These are phyloP conservation scores for Molossus alvarezi DNA, from an alignment of 2,797 vertebrate genomes.

Conservation along the genomic window DNA sequence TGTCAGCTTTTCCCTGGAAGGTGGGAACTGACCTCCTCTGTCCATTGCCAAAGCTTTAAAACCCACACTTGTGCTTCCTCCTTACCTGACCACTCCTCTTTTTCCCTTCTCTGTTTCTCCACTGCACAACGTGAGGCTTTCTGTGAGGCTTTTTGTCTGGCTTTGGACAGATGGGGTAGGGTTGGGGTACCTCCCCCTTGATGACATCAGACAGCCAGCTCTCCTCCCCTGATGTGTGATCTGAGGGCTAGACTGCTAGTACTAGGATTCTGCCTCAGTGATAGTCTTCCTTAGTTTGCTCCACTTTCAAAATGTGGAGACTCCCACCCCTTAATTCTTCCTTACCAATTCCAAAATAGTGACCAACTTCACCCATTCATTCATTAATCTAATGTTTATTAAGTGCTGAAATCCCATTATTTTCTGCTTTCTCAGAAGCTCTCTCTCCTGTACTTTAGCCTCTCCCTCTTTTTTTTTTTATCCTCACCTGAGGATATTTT, in stretches of 20 bases:
- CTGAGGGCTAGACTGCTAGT: background rate
- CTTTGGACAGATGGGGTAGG: background rate
- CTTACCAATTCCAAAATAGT: conserved; percentile 35
- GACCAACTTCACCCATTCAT: background rate
- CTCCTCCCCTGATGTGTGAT: background rate
- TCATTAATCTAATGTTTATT: background rate
- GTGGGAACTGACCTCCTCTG: background rate
- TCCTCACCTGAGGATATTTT: background rate
- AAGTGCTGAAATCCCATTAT: background rate
- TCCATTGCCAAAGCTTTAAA: conserved; percentile 9
- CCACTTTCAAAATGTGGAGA: background rate
- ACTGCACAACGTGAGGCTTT: background rate
- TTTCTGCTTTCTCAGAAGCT: background rate
- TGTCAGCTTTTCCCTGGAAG: background rate
- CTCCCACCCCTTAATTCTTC: background rate
- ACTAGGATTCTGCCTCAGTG: background rate
- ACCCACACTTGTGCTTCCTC: background rate
- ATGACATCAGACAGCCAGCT: background rate
- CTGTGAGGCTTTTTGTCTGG: conserved; percentile 38
- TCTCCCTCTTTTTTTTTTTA: background rate
- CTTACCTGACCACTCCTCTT: conserved; percentile 56
- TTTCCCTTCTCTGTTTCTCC: background rate
- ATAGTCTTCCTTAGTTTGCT: background rate
- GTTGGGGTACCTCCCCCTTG: background rate
- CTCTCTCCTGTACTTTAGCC: background rate